A percentile compares a stretch with the other conserved stretches of the same genome.
Evolutionary conservation across 2,888 invertebrate genomes (phyloP).

Genomic region (Acanthosoma haemorrhoidale): DNA sequence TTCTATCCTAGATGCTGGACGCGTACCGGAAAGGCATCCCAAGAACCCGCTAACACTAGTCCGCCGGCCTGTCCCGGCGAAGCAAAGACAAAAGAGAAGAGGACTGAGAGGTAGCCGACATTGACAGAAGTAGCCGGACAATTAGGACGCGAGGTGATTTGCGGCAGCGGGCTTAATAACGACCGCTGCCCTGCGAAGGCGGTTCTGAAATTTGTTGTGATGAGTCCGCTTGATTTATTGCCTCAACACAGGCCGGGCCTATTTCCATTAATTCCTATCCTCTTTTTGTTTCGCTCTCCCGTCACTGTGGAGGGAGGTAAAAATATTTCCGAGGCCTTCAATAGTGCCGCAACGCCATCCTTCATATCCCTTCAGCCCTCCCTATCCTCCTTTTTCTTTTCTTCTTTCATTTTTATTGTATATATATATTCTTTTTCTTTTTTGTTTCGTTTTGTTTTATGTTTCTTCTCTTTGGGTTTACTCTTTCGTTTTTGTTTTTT

Average conservation of each 20-base stretch:
- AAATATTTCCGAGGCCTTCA: conserved; percentile 1
- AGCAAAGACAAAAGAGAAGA: not conserved
- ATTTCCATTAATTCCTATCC: conserved; percentile 14
- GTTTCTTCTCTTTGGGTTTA: too few species aligned
- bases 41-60: too few species aligned
- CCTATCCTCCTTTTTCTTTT: too few species aligned
- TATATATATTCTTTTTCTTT: too few species aligned
- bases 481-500: too few species aligned
- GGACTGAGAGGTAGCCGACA: not conserved
- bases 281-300: conserved; percentile 1
- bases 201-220: not conserved
- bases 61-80: too few species aligned
- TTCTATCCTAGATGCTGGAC: too few species aligned
- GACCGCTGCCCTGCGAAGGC: not conserved
- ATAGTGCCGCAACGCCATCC: conserved; percentile 8
- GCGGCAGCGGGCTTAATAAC: not conserved
- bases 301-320: not conserved
- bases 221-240: not conserved
- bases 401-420: too few species aligned
- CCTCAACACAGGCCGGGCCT: not conserved
- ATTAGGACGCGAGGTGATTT: not conserved
- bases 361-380: not conserved
- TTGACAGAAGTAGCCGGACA: not conserved
- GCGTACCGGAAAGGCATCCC: too few species aligned
- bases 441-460: too few species aligned